These are phyloP conservation scores for Zaprionus davidi DNA, from an alignment of 1,140 invertebrate genomes.

Conservation along the genomic window DNA sequence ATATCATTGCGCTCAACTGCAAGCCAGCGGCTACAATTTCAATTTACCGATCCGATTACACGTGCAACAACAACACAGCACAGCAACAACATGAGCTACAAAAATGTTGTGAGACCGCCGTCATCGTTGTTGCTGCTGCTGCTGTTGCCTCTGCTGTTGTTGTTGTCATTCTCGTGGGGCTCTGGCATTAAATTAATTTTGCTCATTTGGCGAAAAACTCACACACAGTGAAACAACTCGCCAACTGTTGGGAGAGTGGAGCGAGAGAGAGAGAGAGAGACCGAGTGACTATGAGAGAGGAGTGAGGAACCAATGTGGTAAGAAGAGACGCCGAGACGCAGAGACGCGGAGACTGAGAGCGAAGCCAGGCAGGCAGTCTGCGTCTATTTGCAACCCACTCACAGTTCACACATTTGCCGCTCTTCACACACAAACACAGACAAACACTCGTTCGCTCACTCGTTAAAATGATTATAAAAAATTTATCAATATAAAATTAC, in stretches of 20 bases:
- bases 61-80: conserved; percentile 69
- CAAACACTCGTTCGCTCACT: conserved; percentile 61
- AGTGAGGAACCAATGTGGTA: conserved; percentile 23
- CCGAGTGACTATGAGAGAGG: not conserved
- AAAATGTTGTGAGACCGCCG: conserved; percentile 47
- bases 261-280: not conserved
- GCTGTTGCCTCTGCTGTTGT: conserved; percentile 27
- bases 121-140: conserved; percentile 26
- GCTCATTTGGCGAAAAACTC: conserved; percentile 67
- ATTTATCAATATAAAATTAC: conserved; percentile 82
- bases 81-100: conserved; percentile 31
- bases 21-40: conserved; percentile 77
- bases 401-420: conserved; percentile 13
- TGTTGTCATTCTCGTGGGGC: conserved; percentile 46
- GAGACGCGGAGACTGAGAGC: conserved; percentile 19
- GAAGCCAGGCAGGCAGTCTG: conserved; percentile 37
- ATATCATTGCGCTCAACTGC: conserved; percentile 78
- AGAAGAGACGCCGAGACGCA: conserved; percentile 19
- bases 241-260: not conserved
- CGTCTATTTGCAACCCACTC: conserved; percentile 61
- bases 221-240: conserved; percentile 27
- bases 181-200: conserved; percentile 80
- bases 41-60: conserved; percentile 75
- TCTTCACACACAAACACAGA: conserved; percentile 13
- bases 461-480: conserved; percentile 83